phyloP scores from a whole-genome alignment of 2,113 vertebrate species.

The Coptodon bakossiorum region DNA sequence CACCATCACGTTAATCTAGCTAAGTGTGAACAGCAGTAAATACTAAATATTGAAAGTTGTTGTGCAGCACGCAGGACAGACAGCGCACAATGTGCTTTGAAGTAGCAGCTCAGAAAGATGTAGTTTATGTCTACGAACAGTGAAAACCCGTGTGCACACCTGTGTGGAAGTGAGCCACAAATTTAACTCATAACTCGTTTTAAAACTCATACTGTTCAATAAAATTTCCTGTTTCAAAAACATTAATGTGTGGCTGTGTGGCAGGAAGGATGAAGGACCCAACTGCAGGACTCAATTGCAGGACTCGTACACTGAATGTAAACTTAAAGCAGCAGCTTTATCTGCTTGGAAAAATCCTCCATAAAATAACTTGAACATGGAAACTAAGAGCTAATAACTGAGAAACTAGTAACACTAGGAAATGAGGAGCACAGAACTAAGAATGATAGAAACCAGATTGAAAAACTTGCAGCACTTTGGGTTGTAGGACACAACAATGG shows the following conservation, averaged over 20 bases:
- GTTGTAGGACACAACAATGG: accelerated
- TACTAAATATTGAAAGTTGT: too few relatives aligned
- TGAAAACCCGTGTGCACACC: too few relatives aligned
- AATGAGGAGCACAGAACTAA: neutral
- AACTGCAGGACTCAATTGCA: too few relatives aligned
- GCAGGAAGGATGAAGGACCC: neutral
- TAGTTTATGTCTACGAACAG: too few relatives aligned
- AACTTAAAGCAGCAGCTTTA: neutral
- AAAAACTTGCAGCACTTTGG: neutral
- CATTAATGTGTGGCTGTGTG: neutral
- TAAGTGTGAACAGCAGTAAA: too few relatives aligned
- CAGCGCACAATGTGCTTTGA: too few relatives aligned
- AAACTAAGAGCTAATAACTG: neutral
- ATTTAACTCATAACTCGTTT: neutral
- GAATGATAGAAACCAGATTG: neutral
- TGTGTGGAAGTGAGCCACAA: too few relatives aligned
- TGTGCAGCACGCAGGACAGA: too few relatives aligned
- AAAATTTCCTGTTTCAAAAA: accelerated
- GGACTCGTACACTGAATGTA: accelerated
- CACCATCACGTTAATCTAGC: too few relatives aligned
- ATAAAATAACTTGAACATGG: neutral
- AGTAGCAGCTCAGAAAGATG: too few relatives aligned
- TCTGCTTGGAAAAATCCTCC: neutral
- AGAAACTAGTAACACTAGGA: neutral
- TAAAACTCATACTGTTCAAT: neutral